Conservation (phyloP, 1,140 invertebrate genomes). For the Drosophila ohnishii region DNA sequence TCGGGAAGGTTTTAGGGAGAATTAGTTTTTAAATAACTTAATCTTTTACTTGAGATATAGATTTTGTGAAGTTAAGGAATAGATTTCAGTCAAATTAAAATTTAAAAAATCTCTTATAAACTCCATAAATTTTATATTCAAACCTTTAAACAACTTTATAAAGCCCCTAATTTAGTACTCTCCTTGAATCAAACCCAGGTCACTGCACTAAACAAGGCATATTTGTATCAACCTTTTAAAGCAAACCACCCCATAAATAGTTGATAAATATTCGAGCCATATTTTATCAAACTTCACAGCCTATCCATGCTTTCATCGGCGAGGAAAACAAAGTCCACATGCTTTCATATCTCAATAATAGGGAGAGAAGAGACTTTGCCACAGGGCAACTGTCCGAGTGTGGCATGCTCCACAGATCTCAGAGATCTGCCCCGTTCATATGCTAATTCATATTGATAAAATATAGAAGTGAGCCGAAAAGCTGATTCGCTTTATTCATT, state of each 20-base stretch:
- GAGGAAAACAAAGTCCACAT: not conserved
- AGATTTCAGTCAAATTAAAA: too few relatives aligned
- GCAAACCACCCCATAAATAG: constrained; percentile 3
- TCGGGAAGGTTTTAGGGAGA: too few relatives aligned
- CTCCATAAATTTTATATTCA: too few relatives aligned
- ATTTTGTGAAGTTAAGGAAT: too few relatives aligned
- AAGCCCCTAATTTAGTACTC: not conserved
- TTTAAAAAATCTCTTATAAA: too few relatives aligned
- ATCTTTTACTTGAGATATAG: too few relatives aligned
- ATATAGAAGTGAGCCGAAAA: constrained; percentile 32
- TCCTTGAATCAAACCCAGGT: not conserved
- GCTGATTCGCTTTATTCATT: constrained; percentile 53
- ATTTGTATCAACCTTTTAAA: constrained; percentile 1
- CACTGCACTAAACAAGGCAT: not conserved
- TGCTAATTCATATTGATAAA: constrained; percentile 67
- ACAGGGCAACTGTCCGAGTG: constrained; percentile 55
- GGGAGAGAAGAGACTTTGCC: constrained; percentile 1
- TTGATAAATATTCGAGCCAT: constrained; percentile 7
- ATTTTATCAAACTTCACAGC: constrained; percentile 19
- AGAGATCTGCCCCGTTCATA: constrained; percentile 61
- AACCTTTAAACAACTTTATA: too few relatives aligned
- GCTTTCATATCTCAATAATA: constrained; percentile 19
- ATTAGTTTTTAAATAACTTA: too few relatives aligned
- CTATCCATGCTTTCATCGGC: constrained; percentile 24
- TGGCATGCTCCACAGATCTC: constrained; percentile 55